A percentile compares a stretch with the other conserved stretches of the same genome.
phyloP scores from a whole-genome alignment of 2,113 vertebrate species.

The Chlorocebus sabaeus region DNA sequence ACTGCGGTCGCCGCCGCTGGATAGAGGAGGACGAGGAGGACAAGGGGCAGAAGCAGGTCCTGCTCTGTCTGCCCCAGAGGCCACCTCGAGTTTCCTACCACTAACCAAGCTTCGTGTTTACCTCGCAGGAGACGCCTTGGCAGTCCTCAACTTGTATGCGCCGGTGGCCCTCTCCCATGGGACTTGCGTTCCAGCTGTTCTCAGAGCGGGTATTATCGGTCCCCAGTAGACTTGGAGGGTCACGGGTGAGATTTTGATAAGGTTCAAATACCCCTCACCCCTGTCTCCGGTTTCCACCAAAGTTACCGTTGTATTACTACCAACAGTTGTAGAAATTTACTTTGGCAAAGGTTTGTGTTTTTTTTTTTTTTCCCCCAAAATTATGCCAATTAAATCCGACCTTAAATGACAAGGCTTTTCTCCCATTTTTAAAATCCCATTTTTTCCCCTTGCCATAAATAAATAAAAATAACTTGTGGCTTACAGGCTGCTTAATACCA shows the following conservation, averaged over 20 bases:
- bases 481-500: not conserved
- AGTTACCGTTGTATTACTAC: not conserved
- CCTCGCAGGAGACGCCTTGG: not conserved
- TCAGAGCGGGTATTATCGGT: not conserved
- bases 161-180: not conserved
- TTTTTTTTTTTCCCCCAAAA: not conserved
- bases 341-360: not conserved
- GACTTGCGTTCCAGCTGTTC: not conserved
- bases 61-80: not conserved
- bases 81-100: not conserved
- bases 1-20: not conserved
- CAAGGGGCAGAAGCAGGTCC: not conserved
- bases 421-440: not conserved
- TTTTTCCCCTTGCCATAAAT: not conserved
- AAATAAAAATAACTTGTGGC: not conserved
- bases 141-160: not conserved
- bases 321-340: not conserved
- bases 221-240: not conserved
- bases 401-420: not conserved
- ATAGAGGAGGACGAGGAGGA: not conserved
- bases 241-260: not conserved
- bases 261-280: not conserved
- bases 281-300: not conserved
- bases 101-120: not conserved
- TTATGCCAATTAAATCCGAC: constrained; percentile 5